A percentile compares a stretch with the other conserved stretches of the same genome.
Conservation (phyloP, 2,888 invertebrate genomes). For the Chrysolina haemoptera region DNA sequence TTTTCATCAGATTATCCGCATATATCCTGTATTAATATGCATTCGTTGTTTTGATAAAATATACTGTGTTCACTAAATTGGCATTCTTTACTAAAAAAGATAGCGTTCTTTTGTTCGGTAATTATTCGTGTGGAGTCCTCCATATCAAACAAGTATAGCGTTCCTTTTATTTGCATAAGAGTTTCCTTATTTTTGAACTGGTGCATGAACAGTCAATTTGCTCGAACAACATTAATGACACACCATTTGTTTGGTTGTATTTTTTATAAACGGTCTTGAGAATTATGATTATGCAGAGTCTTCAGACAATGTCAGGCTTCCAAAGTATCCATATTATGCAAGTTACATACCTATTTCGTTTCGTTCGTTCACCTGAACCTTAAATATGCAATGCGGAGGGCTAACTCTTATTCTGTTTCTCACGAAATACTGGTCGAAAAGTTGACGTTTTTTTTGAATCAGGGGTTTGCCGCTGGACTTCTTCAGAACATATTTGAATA, state of each 20-base stretch:
- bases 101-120: constrained; percentile 7
- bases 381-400: too few relatives aligned
- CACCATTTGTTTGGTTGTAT: background rate
- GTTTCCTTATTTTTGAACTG: background rate
- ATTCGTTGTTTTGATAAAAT: constrained; percentile 14
- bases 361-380: too few relatives aligned
- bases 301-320: too few relatives aligned
- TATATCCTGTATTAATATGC: constrained; percentile 21
- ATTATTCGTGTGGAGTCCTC: constrained; percentile 12
- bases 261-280: background rate
- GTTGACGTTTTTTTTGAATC: too few relatives aligned
- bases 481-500: too few relatives aligned
- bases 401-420: too few relatives aligned
- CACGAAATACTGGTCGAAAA: too few relatives aligned
- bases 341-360: too few relatives aligned
- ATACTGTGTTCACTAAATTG: constrained; percentile 3
- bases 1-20: constrained; percentile 11
- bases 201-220: background rate
- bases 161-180: constrained; percentile 11
- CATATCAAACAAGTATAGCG: background rate
- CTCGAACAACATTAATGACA: background rate
- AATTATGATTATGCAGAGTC: too few relatives aligned
- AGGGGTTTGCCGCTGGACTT: too few relatives aligned
- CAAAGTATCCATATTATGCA: too few relatives aligned
- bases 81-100: constrained; percentile 9